Conservation (phyloP, 2,888 invertebrate genomes). For the Tholera decimalis region DNA sequence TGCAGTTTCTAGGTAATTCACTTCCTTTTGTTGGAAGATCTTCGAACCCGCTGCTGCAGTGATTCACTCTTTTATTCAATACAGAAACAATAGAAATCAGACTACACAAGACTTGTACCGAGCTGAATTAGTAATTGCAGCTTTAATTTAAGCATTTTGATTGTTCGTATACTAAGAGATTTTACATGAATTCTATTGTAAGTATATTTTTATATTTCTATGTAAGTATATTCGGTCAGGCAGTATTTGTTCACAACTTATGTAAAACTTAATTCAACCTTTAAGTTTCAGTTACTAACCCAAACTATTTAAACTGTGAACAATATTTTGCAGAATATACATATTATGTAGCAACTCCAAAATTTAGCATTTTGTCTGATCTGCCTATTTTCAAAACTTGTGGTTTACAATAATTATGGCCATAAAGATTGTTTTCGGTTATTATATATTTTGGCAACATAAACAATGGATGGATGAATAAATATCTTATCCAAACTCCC, state of each 20-base stretch:
- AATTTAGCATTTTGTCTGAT: too few species aligned
- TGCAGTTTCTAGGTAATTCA: constrained; percentile 37
- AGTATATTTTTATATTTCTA: too few species aligned
- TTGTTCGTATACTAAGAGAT: constrained; percentile 8
- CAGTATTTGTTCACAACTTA: constrained; percentile 1
- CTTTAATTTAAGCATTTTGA: constrained; percentile 9
- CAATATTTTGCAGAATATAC: too few species aligned
- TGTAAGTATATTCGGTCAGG: too few species aligned
- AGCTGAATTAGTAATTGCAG: constrained; percentile 37
- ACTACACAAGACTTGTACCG: constrained; percentile 12
- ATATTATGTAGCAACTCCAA: too few species aligned
- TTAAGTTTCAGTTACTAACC: background rate
- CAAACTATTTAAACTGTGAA: background rate
- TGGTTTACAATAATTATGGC: background rate
- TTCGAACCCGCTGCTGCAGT: constrained; percentile 27
- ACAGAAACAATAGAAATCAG: constrained; percentile 39
- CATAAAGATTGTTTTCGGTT: constrained; percentile 25
- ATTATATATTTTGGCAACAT: constrained; percentile 36
- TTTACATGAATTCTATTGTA: constrained; percentile 1
- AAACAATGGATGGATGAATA: constrained; percentile 28
- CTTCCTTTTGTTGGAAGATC: constrained; percentile 37
- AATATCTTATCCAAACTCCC: constrained; percentile 5
- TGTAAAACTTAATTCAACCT: background rate
- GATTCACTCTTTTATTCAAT: constrained; percentile 49
- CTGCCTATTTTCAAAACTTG: too few species aligned